A percentile compares a stretch with the other conserved stretches of the same genome.
These are phyloP conservation scores for Apodemia zela DNA, from an alignment of 2,888 invertebrate species.

Conservation along the genomic window DNA sequence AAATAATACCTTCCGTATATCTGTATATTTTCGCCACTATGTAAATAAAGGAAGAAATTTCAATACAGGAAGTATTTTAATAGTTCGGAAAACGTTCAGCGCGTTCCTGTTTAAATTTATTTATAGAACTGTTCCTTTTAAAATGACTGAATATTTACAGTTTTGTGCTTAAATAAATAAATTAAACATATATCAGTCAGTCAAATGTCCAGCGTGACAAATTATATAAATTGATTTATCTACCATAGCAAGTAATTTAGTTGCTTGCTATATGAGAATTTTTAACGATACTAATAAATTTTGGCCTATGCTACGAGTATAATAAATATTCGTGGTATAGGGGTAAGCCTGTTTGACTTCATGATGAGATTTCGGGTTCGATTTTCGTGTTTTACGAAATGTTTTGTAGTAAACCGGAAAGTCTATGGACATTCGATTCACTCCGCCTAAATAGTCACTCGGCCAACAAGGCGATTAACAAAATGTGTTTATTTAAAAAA, in stretches of 20 bases:
- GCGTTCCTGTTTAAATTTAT: background rate
- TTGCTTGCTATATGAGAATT: background rate
- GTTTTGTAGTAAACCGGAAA: too few species aligned
- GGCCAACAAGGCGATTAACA: too few species aligned
- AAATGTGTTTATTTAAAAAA: too few species aligned
- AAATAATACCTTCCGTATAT: slow-evolving; percentile 24
- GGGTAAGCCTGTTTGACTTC: too few species aligned
- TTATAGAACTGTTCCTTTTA: background rate
- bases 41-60: slow-evolving; percentile 36
- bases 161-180: background rate
- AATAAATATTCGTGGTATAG: too few species aligned
- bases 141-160: slow-evolving; percentile 5
- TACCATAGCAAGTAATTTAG: background rate
- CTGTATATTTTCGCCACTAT: slow-evolving; percentile 29
- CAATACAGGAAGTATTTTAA: slow-evolving; percentile 26
- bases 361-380: too few species aligned
- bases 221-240: background rate
- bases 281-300: too few species aligned
- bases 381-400: too few species aligned
- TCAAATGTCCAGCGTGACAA: background rate
- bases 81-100: slow-evolving; percentile 27
- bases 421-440: too few species aligned
- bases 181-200: background rate
- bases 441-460: too few species aligned
- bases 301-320: too few species aligned